Conservation (phyloP, 2,113 vertebrate species). For the Azemiops feae region DNA sequence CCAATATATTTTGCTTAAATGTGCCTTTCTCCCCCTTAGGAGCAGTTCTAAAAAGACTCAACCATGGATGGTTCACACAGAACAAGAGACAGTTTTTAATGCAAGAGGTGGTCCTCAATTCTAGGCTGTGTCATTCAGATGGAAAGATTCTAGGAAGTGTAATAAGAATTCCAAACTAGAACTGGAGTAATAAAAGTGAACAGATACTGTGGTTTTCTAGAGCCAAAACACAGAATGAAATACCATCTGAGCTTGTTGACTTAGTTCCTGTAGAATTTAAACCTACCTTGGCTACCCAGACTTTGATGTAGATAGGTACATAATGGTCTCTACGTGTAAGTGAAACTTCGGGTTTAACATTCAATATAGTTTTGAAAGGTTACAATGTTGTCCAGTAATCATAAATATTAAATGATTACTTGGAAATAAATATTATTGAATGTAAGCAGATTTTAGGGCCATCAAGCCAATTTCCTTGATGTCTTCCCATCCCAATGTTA, state of each 20-base stretch:
- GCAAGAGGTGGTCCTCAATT: neutral
- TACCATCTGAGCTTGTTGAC: neutral
- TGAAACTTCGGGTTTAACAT: too few relatives aligned
- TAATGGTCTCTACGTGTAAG: neutral
- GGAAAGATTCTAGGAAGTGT: neutral
- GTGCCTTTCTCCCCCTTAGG: neutral
- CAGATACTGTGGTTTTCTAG: neutral
- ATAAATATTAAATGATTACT: too few relatives aligned
- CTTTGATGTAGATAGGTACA: neutral
- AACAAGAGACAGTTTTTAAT: neutral
- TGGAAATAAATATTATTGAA: too few relatives aligned
- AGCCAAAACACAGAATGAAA: neutral
- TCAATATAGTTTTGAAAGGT: too few relatives aligned
- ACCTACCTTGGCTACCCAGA: neutral
- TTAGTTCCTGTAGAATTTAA: neutral
- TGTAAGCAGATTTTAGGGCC: too few relatives aligned
- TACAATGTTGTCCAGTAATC: too few relatives aligned
- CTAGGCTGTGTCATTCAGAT: neutral
- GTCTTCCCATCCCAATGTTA: neutral
- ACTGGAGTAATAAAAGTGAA: neutral
- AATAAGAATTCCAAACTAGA: neutral
- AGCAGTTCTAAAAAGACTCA: neutral
- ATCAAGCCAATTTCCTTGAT: neutral
- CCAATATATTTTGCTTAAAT: conserved; percentile 30
- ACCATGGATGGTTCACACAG: neutral